These are phyloP conservation scores for Varecia variegata DNA, from an alignment of 2,797 vertebrate species.

Conservation along the genomic window DNA sequence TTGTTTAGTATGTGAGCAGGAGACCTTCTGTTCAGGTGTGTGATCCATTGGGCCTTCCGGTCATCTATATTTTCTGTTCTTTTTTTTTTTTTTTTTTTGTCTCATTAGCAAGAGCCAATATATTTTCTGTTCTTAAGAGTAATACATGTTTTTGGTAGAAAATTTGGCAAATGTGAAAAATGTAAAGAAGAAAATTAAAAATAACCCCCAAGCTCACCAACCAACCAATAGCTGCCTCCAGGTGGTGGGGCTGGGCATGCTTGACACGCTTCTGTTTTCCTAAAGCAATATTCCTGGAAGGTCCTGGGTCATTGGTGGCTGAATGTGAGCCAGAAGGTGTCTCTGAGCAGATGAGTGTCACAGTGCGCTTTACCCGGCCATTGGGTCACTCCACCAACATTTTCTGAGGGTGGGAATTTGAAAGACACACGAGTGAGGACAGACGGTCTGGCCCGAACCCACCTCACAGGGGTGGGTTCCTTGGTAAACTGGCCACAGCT, in stretches of 20 bases:
- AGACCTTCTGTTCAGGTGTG: not conserved
- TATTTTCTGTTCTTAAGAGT: not conserved
- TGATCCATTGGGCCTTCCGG: not conserved
- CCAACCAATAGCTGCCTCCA: not conserved
- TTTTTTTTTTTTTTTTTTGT: not conserved
- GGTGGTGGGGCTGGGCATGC: not conserved
- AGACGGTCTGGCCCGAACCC: not conserved
- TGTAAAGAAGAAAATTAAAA: not conserved
- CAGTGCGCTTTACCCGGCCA: accelerated
- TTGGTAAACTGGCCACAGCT: not conserved
- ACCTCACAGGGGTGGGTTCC: accelerated
- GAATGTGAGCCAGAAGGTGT: not conserved
- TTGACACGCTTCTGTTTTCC: no score
- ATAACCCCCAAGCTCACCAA: not conserved
- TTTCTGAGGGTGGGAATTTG: not conserved
- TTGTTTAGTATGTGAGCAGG: not conserved
- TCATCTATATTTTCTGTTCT: not conserved
- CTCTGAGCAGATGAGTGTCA: not conserved
- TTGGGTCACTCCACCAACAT: not conserved
- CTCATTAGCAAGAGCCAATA: no score
- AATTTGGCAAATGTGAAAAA: not conserved
- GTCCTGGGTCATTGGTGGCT: not conserved
- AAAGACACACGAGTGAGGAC: not conserved
- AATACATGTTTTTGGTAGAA: not conserved
- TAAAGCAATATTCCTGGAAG: not conserved